Percentiles rank a stretch among this genome's conserved stretches.
Conservation (phyloP, 2,888 invertebrate genomes). For the Agrotis puta region DNA sequence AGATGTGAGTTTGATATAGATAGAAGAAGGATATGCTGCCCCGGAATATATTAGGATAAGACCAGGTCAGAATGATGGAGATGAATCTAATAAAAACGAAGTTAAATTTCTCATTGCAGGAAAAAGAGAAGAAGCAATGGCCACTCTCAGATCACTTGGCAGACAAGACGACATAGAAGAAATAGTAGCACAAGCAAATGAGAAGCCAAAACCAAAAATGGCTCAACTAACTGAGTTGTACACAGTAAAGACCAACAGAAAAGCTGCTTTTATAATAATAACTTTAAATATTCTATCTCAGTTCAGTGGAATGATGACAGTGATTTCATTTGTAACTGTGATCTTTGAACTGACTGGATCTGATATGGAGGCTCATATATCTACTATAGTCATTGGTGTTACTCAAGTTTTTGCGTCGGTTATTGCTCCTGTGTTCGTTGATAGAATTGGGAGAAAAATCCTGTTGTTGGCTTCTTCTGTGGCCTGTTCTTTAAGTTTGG, state of each 20-base stretch:
- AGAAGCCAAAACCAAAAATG: conserved; percentile 50
- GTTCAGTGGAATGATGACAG: conserved; percentile 72
- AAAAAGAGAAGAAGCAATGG: conserved; percentile 65
- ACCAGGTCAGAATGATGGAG: no score
- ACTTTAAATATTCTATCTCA: conserved; percentile 71
- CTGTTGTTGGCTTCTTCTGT: conserved; percentile 72
- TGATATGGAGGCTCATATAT: conserved; percentile 70
- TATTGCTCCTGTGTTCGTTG: conserved; percentile 74
- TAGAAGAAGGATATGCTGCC: no score
- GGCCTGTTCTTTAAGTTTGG: conserved; percentile 73
- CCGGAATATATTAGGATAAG: no score
- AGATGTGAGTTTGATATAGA: no score
- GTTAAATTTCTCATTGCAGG: conserved; percentile 64
- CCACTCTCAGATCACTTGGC: conserved; percentile 66
- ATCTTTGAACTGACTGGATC: conserved; percentile 78
- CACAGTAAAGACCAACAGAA: conserved; percentile 71
- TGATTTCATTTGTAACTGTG: conserved; percentile 70
- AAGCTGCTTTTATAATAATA: conserved; percentile 71
- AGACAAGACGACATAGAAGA: conserved; percentile 71
- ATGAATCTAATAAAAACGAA: no score
- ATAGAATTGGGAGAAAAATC: conserved; percentile 72
- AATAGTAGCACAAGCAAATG: conserved; percentile 59
- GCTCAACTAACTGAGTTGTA: conserved; percentile 70
- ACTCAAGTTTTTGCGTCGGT: conserved; percentile 71
- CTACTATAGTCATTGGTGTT: conserved; percentile 75